Conservation (phyloP, 2,888 invertebrate genomes). For the Pachliopta kotzebuea region DNA sequence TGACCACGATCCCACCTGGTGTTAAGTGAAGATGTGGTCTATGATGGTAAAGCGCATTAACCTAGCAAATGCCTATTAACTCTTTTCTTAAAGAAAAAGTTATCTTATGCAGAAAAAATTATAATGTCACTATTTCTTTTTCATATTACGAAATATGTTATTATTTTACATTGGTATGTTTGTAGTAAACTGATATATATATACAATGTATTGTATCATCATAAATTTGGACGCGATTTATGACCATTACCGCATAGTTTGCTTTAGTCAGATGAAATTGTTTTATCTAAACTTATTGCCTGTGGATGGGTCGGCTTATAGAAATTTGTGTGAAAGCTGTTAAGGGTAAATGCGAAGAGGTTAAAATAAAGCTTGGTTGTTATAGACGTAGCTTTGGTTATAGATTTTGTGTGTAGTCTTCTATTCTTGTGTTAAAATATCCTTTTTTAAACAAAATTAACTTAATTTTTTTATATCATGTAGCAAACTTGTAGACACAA, state of each 20-base stretch:
- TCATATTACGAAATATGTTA: background rate
- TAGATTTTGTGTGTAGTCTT: slow-evolving; percentile 17
- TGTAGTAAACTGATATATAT: background rate
- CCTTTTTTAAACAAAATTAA: too few species aligned
- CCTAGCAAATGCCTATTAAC: too few species aligned
- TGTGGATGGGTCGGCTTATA: slow-evolving; percentile 61
- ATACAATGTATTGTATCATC: slow-evolving; percentile 41
- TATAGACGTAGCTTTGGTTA: background rate
- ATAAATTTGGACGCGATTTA: slow-evolving; percentile 67
- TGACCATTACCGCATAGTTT: slow-evolving; percentile 64
- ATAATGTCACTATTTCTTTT: background rate
- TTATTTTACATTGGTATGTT: background rate
- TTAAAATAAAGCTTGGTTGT: too few species aligned
- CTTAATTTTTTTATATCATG: too few species aligned
- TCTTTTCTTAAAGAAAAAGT: too few species aligned
- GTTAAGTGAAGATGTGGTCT: too few species aligned
- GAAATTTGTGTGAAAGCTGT: slow-evolving; percentile 55
- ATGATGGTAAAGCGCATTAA: too few species aligned
- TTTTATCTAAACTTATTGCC: slow-evolving; percentile 72
- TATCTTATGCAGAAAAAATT: background rate
- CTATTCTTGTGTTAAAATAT: too few species aligned
- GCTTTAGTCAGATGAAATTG: slow-evolving; percentile 67
- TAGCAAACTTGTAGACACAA: too few species aligned
- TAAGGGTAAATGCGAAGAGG: slow-evolving; percentile 40
- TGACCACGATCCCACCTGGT: too few species aligned